Base-by-base conservation (phyloP, 2,888 invertebrate species). In the Syrphus vitripennis region DNA sequence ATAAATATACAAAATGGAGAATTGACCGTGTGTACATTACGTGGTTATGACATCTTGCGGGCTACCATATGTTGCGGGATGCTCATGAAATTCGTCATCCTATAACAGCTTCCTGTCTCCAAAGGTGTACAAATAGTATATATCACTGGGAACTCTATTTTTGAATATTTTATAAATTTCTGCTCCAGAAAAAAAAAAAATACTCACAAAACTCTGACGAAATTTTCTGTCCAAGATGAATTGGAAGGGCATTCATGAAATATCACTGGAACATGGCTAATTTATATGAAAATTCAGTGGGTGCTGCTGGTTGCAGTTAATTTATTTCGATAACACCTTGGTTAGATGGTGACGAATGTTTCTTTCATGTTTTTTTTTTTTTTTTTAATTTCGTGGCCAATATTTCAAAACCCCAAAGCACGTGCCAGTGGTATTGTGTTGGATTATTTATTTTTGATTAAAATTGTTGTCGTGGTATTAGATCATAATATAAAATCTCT, bases 11-110 rank as follows among this genome's bases (percentile, higher is more conserved):
- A 81, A 76, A 75, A 63, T 65, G 21, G 50, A 59, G 72, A 78
- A 67, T 37, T 78, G 78, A 78, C 83, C 78, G 78, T 72, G 71
- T 76, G 63, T 75, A 24, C 21, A 21, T 14, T 26, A n/a, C 50
- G 2, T 19, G 9, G 37, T 57, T 65, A 57, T 72, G 76, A 55
- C 63, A 65, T 57, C 19, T 72, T 34, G 57, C 42, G 55, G 72
- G 59, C 61, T 69, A 67, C 72, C 79, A 63, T 79, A 79, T 72
- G 71, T 69, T 69, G 40, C 50, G 29, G n/a, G 42, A 67, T 57
- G 59, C 45, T 69, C 45, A 26, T 53, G 75, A 71, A 71, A 75
- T 80, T 80, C 76, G 53, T 80, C 76, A 80, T 71, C n/a, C 69
- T 1, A 26, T 9, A 42, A 29, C 70, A 57, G 74, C 50, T 84